Conservation (phyloP, 2,888 invertebrate species). For the Eupithecia pulchellata region DNA sequence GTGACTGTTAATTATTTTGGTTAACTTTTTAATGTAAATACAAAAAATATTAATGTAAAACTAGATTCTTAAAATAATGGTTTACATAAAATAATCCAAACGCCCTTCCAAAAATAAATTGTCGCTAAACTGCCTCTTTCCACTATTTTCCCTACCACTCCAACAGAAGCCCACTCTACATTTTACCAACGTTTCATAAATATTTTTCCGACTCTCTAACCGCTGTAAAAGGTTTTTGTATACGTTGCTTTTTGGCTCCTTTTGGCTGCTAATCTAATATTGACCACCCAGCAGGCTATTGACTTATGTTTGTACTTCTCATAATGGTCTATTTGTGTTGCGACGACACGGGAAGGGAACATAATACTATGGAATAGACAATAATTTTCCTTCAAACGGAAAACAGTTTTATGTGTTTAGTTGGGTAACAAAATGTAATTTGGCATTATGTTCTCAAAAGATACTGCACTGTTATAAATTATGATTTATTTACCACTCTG, state of each 20-base stretch:
- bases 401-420: not conserved
- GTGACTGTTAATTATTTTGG: no score
- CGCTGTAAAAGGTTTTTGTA: constrained; percentile 85
- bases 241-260: constrained; percentile 86
- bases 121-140: not conserved
- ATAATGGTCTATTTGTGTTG: constrained; percentile 55
- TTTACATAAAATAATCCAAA: not conserved
- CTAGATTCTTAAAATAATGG: not conserved
- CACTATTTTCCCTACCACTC: constrained; percentile 29
- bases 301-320: constrained; percentile 84
- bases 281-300: constrained; percentile 84
- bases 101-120: not conserved
- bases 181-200: constrained; percentile 72
- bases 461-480: no score
- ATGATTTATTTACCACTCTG: no score
- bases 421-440: not conserved
- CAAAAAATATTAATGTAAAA: no score
- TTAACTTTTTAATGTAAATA: no score
- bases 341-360: constrained; percentile 20
- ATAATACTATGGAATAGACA: not conserved
- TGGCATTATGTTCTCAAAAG: not conserved
- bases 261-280: constrained; percentile 85
- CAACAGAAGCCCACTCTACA: constrained; percentile 62
- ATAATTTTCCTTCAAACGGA: not conserved
- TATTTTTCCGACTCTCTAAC: constrained; percentile 80